These are phyloP conservation scores for Prunella strophiata DNA, from an alignment of 2,797 vertebrate species.

Conservation along the genomic window DNA sequence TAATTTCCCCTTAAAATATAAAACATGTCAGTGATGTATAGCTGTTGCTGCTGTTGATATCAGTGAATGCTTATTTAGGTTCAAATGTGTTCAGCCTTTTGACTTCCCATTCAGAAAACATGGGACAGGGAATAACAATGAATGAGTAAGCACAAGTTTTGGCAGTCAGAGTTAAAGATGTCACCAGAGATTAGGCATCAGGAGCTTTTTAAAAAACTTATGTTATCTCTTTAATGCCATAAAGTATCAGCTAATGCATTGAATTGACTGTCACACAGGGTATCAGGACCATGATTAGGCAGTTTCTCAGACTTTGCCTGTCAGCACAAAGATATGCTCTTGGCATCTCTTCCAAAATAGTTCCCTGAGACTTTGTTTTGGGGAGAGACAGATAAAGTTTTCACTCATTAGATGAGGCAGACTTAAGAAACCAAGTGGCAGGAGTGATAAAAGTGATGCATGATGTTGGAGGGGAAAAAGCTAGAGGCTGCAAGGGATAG, in stretches of 20 bases:
- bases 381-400: conserved; percentile 2
- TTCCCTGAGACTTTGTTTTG: not conserved
- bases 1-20: not conserved
- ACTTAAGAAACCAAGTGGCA: not conserved
- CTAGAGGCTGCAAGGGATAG: not conserved
- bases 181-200: not conserved
- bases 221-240: not conserved
- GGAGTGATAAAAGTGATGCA: not conserved
- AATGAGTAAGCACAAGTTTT: not conserved
- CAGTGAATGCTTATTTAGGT: not conserved
- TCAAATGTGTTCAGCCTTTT: not conserved
- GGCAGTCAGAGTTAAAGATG: conserved; percentile 6
- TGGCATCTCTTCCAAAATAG: not conserved
- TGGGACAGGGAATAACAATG: not conserved
- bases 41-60: not conserved
- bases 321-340: conserved; percentile 36
- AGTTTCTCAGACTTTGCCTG: not conserved
- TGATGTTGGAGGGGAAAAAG: not conserved
- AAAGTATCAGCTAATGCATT: not conserved
- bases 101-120: not conserved
- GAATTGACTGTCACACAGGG: not conserved
- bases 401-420: not conserved
- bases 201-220: not conserved
- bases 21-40: not conserved
- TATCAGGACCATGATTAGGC: not conserved